These are phyloP conservation scores for Holothuria glaberrima DNA, from an alignment of 35 echinoderm and acorn worm genomes.

Conservation along the genomic window DNA sequence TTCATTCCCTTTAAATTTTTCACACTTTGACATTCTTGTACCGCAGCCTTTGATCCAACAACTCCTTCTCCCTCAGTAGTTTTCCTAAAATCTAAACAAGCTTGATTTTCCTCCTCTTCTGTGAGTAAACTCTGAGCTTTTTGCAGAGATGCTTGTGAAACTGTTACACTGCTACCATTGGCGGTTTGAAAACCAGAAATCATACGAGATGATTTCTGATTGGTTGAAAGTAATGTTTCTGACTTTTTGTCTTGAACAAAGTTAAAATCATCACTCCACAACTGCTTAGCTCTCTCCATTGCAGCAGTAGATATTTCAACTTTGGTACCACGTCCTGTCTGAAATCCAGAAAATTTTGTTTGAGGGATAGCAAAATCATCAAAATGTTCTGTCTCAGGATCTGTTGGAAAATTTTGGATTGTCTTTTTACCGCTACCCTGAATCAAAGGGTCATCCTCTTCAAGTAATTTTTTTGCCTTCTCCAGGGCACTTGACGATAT, in stretches of 20 bases:
- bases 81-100: neutral
- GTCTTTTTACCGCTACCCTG: too few relatives aligned
- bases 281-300: conserved; percentile 21
- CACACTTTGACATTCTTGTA: too few relatives aligned
- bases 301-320: conserved; percentile 60
- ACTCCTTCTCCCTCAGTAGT: neutral
- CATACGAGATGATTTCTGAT: conserved; percentile 2
- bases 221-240: neutral
- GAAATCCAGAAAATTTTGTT: conserved; percentile 54
- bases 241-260: neutral
- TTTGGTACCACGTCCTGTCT: conserved; percentile 60
- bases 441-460: neutral
- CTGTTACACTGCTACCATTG: conserved; percentile 51
- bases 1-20: too few relatives aligned
- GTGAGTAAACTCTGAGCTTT: conserved; percentile 39
- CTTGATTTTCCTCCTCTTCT: neutral
- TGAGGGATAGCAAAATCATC: neutral
- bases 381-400: neutral
- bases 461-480: conserved; percentile 50
- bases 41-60: neutral
- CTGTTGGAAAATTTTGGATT: neutral
- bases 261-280: conserved; percentile 19
- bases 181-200: conserved; percentile 65
- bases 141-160: conserved; percentile 56
- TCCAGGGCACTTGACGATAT: conserved; percentile 59